A percentile compares a stretch with the other conserved stretches of the same genome.
phyloP scores from a whole-genome alignment of 2,888 invertebrate genomes.

The Hypomecis punctinalis region DNA sequence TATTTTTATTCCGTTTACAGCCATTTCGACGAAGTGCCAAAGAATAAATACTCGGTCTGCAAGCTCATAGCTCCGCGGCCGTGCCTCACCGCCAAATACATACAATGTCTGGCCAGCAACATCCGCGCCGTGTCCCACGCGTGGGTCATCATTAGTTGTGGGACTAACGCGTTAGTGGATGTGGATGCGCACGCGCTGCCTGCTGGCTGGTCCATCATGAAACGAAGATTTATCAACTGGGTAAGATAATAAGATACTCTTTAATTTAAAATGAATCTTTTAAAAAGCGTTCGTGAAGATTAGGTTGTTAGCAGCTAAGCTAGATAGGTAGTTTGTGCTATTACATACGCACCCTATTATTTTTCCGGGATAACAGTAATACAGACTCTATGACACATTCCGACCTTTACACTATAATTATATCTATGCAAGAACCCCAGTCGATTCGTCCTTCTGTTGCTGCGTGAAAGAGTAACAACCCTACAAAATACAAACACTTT shows the following conservation, averaged over 20 bases:
- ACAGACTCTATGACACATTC: no score
- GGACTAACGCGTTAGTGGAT: slow-evolving; percentile 62
- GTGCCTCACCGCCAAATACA: slow-evolving; percentile 90
- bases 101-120: slow-evolving; percentile 88
- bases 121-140: slow-evolving; percentile 87
- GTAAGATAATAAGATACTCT: slow-evolving; percentile 46
- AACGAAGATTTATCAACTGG: slow-evolving; percentile 75
- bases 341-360: no score
- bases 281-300: no score
- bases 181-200: slow-evolving; percentile 83
- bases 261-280: no score
- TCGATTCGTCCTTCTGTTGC: no score
- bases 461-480: no score
- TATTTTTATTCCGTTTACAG: slow-evolving; percentile 48
- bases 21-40: slow-evolving; percentile 83
- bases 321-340: no score
- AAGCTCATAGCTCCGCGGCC: slow-evolving; percentile 88
- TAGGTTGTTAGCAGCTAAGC: no score
- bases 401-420: no score
- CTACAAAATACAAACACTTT: no score
- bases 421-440: no score
- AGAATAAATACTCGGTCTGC: slow-evolving; percentile 81
- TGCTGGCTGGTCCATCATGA: slow-evolving; percentile 85
- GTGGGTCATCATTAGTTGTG: slow-evolving; percentile 89
- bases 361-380: no score